Conservation (phyloP, 2,888 invertebrate genomes). For the Disparrhopalites patrizii region DNA sequence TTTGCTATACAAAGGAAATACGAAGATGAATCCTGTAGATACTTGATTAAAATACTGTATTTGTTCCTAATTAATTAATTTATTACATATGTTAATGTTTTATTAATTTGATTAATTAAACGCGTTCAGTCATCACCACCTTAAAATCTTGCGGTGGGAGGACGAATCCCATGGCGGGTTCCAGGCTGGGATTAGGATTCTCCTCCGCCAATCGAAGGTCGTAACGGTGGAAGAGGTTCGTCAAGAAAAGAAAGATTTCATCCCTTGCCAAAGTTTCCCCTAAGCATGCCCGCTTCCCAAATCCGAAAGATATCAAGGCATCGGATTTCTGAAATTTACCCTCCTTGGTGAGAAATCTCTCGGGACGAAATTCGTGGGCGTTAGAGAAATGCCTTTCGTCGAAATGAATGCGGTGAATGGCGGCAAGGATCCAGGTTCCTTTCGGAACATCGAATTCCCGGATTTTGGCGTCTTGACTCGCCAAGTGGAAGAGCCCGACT, state of each 20-base stretch:
- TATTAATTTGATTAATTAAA: too few species aligned
- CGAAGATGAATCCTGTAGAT: too few species aligned
- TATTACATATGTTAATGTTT: too few species aligned
- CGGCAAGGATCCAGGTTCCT: background rate
- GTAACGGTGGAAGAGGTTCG: background rate
- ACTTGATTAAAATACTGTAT: too few species aligned
- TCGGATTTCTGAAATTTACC: background rate
- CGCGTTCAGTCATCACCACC: background rate
- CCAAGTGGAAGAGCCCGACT: background rate
- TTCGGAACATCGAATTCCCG: background rate
- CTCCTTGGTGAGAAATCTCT: background rate
- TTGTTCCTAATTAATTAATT: too few species aligned
- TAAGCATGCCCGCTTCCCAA: background rate
- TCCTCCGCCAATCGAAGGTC: background rate
- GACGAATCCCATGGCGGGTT: background rate
- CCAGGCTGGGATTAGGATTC: background rate
- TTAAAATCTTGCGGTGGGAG: background rate
- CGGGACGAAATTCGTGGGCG: background rate
- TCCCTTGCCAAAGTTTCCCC: background rate
- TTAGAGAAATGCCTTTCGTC: background rate
- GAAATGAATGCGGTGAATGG: background rate
- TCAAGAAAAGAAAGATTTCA: background rate
- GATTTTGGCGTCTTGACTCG: background rate
- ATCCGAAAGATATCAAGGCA: background rate
- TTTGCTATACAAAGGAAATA: too few species aligned